phyloP scores from a whole-genome alignment of 35 echinoderm and acorn worm genomes.

The Ophiothrix spiculata region DNA sequence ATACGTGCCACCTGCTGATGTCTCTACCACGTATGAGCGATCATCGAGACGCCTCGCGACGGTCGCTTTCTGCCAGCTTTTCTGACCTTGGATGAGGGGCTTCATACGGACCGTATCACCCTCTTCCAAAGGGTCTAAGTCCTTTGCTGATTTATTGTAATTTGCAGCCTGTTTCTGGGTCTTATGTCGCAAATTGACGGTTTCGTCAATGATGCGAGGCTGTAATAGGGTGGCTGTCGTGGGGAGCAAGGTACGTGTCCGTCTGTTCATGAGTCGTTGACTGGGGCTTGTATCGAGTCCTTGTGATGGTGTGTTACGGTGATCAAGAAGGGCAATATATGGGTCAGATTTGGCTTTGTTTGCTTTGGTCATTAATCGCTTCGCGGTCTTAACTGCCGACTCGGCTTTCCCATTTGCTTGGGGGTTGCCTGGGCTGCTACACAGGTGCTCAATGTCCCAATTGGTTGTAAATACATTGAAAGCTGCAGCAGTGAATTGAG shows the following conservation, averaged over 20 bases:
- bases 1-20: neutral
- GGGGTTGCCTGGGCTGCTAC: constrained; percentile 45
- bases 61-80: constrained; percentile 36
- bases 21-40: constrained; percentile 28
- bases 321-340: constrained; percentile 50
- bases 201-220: constrained; percentile 1
- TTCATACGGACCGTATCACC: constrained; percentile 41
- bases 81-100: constrained; percentile 42
- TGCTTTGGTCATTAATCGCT: constrained; percentile 46
- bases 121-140: constrained; percentile 20
- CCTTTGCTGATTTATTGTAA: constrained; percentile 2
- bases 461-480: constrained; percentile 41
- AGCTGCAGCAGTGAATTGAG: constrained; percentile 40
- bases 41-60: constrained; percentile 26
- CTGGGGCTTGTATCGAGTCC: constrained; percentile 8
- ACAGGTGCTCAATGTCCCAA: constrained; percentile 57
- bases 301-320: constrained; percentile 69
- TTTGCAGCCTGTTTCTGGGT: neutral
- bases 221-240: constrained; percentile 16
- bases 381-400: constrained; percentile 53
- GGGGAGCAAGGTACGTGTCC: constrained; percentile 24
- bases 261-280: constrained; percentile 23
- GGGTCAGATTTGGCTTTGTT: constrained; percentile 43
- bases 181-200: neutral
- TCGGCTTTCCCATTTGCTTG: constrained; percentile 68